Conservation (phyloP, 1,140 invertebrate genomes). For the Tetramorium parvispinum region DNA sequence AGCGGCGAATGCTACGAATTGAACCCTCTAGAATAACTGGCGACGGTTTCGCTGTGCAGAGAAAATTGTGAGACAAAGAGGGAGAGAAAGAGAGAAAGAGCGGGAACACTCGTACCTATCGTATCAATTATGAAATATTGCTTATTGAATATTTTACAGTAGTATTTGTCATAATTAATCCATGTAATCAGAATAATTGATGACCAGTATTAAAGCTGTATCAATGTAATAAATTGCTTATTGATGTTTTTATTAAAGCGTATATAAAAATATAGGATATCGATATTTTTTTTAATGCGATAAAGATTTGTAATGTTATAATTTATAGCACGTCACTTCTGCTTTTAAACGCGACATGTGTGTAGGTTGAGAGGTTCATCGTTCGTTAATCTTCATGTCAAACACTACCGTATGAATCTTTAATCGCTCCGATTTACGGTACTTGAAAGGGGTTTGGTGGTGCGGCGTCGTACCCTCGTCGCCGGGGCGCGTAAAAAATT, state of each 20-base stretch:
- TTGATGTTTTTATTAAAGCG: not conserved
- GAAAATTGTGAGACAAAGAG: not conserved
- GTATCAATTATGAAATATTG: not conserved
- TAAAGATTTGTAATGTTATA: not conserved
- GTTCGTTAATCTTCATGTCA: slow-evolving; percentile 34
- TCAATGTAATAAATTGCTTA: not conserved
- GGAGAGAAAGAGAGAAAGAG: not conserved
- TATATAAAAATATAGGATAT: not conserved
- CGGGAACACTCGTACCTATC: not conserved
- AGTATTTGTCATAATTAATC: not conserved
- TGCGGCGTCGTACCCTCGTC: slow-evolving; percentile 44
- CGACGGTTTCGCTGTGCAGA: not conserved
- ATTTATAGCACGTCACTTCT: not conserved
- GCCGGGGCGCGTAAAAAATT: slow-evolving; percentile 66
- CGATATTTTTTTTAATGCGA: not conserved
- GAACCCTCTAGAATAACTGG: slow-evolving; percentile 18
- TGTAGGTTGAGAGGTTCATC: not conserved
- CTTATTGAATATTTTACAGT: not conserved
- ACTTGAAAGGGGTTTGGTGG: slow-evolving; percentile 62
- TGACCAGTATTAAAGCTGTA: not conserved
- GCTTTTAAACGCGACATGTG: not conserved
- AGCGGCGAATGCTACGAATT: not conserved
- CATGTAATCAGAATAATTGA: not conserved
- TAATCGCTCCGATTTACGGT: slow-evolving; percentile 66
- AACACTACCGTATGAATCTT: slow-evolving; percentile 64